Base-by-base conservation (phyloP, 2,113 vertebrate species). In the Cisticola juncidis region DNA sequence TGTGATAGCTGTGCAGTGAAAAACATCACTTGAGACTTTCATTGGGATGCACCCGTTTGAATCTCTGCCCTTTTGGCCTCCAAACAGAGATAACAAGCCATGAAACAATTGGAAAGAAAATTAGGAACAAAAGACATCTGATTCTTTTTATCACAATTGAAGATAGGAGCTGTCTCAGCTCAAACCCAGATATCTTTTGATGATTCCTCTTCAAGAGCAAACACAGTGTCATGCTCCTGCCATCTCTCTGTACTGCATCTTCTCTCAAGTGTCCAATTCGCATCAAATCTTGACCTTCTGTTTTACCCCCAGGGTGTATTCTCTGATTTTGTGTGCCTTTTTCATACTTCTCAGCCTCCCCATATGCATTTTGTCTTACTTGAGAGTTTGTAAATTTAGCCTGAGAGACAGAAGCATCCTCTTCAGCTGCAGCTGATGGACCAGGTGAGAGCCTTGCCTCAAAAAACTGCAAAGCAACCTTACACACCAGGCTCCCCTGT, bases 41-140 rank as follows among this genome's bases (percentile, higher is more conserved):
- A n/a, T 23, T 73, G 35, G 47, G 29, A 24, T 44, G 66, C 8
- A 45, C 22, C 20, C 0, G 0, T 86, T 95, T 93, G 76, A 90
- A 64, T 64, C 76, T 83, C 44, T 94, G 71, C 64, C 86, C 87
- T 82, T 95, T 81, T 5, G 17, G 74, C 86, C 85, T 96, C 77
- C 36, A 73, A 87, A 83, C 29, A 78, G 70, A 94, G 51, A 78
- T 60, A 91, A 93, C 1, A 5, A 95, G 68, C 60, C 65, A 36
- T 62, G 38, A 94, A 91, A 83, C 60, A 62, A 58, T 76, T 77
- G 68, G 44, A 81, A 82, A 68, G 56, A 72, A 94, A 90, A 86
- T 90, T 35, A 92, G 79, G 86, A 96, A 92, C 86, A 89, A 93
- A 93, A 95, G 35, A n/a, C 36, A 53, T 69, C 58, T n/a, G 36